Evolutionary conservation across 2,888 invertebrate genomes (phyloP), one percentile per base, ranked within the genome.

Genomic region (Agrilus cyanescens): DNA sequence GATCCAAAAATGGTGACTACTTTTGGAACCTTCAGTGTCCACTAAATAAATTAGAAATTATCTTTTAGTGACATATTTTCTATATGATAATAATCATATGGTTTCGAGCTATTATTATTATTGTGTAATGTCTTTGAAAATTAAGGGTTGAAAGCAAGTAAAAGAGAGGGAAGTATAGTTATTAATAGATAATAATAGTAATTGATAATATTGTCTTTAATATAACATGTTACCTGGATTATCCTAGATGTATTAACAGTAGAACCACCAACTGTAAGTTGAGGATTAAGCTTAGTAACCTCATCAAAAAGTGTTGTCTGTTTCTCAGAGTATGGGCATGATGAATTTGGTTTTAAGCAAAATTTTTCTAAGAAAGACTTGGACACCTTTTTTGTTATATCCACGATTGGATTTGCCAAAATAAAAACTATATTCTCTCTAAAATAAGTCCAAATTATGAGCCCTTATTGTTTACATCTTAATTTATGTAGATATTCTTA

Each of bases 331-430:
- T 44, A 44, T 0, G 41, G 34, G 32, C 47, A 41, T 2, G 55
- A 51, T 14, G 48, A 44, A 43, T 57, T 53, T 0, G 47, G 44
- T 38, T 51, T 41, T 4, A 57, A 37, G 12, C 46, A 33, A 41
- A 53, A 54, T 32, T 48, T 51, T 37, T 45, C n/a, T 33, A 57
- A 46, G 30, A 57, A 54, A 7, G 37, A 16, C n/a, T 44, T 37
- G 15, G 50, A 50, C 7, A 57, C 53, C 12, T 50, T 38, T 8
- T 45, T 50, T 35, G 49, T 50, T 12, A 55, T 35, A 38, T 57
- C 57, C 4, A 55, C 35, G 8, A 57, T 41, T 12, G 57, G 57
- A 25, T 52, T 52, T 37, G 57, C 57, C 12, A 57, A 30, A 7
- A 36, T 30, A 13, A 46, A 12, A 16, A 46, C 33, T 3, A 20